A percentile compares a stretch with the other conserved stretches of the same genome.
phyloP scores from a whole-genome alignment of 2,113 vertebrate genomes.

The Cephalopholis sonnerati region DNA sequence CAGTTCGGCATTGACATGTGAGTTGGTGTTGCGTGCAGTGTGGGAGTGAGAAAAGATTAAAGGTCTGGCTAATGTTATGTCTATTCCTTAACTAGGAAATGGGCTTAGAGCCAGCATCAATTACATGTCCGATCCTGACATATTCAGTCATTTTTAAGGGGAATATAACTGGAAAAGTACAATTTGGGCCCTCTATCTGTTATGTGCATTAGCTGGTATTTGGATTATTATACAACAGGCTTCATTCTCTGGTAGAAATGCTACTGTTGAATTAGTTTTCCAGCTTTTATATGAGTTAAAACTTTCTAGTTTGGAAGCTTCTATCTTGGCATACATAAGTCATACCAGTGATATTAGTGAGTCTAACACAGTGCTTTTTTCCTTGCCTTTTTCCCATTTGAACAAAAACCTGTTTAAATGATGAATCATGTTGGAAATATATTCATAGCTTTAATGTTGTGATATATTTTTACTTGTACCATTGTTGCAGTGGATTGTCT shows the following conservation, averaged over 20 bases:
- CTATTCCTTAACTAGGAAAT: slow-evolving; percentile 52
- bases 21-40: slow-evolving; percentile 52
- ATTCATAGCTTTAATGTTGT: slow-evolving; percentile 36
- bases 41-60: slow-evolving; percentile 66
- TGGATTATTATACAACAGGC: neutral
- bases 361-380: slow-evolving; percentile 52
- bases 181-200: neutral
- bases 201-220: neutral
- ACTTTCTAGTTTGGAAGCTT: neutral
- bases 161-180: neutral
- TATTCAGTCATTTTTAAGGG: slow-evolving; percentile 9
- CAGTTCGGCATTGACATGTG: slow-evolving; percentile 39
- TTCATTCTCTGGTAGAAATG: neutral
- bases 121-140: slow-evolving; percentile 37
- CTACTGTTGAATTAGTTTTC: neutral
- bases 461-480: slow-evolving; percentile 20
- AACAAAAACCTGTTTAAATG: slow-evolving; percentile 25
- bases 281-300: neutral
- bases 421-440: slow-evolving; percentile 23
- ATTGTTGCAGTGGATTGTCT: slow-evolving; percentile 2
- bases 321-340: neutral
- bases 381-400: slow-evolving; percentile 54
- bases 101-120: slow-evolving; percentile 54
- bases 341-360: slow-evolving; percentile 36
- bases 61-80: slow-evolving; percentile 65